Evolutionary conservation across 2,113 vertebrate species (phyloP).

Genomic region (Strix aluco): DNA sequence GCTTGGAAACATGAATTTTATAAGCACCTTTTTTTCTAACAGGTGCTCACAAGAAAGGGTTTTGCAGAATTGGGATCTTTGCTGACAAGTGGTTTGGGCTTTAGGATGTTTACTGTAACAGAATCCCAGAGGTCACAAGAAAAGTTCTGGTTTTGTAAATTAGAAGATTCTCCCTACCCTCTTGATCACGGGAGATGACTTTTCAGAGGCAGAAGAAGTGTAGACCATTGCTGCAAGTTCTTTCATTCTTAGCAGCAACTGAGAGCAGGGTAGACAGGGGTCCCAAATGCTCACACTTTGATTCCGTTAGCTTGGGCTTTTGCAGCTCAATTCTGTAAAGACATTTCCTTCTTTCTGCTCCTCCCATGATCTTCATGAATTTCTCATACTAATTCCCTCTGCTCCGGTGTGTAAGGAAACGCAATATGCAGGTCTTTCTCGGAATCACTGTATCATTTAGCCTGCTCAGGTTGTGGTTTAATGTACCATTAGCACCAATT

Average conservation of each 20-base stretch:
- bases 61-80: neutral
- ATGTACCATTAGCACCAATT: neutral
- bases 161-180: neutral
- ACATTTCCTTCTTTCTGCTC: neutral
- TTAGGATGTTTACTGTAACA: neutral
- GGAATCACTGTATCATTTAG: neutral
- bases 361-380: neutral
- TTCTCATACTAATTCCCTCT: neutral
- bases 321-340: neutral
- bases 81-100: neutral
- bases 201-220: neutral
- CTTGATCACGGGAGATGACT: neutral
- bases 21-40: neutral
- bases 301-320: neutral
- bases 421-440: neutral
- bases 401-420: neutral
- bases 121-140: neutral
- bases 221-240: neutral
- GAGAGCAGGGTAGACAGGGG: neutral
- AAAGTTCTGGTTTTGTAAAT: neutral
- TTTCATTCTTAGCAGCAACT: neutral
- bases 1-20: slow-evolving; percentile 6
- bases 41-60: neutral
- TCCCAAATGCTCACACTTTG: neutral
- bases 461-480: neutral